These are phyloP conservation scores for Lerema accius DNA, from an alignment of 1,140 invertebrate genomes.

Conservation along the genomic window DNA sequence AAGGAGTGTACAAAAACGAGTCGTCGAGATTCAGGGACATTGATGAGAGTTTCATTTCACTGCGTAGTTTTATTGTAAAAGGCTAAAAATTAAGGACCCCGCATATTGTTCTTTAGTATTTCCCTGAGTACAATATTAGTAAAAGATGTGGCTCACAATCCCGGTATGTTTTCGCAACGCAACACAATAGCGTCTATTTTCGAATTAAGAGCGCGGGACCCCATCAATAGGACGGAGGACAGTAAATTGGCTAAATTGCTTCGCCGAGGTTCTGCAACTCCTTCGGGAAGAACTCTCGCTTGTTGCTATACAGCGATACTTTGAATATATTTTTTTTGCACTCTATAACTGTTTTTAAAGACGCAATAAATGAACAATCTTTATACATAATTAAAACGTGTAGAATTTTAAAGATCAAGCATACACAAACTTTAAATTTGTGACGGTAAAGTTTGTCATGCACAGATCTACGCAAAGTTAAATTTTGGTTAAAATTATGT, in stretches of 20 bases:
- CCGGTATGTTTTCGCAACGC: constrained; percentile 57
- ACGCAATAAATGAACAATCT: too few species aligned
- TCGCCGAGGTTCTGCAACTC: constrained; percentile 64
- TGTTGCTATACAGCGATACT: neutral
- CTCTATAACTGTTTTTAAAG: too few species aligned
- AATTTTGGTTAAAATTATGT: too few species aligned
- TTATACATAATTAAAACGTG: too few species aligned
- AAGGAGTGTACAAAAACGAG: neutral
- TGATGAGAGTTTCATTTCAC: neutral
- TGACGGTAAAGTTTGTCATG: too few species aligned
- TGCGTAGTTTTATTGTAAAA: too few species aligned
- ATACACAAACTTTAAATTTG: too few species aligned
- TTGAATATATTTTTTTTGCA: neutral
- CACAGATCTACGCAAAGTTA: too few species aligned
- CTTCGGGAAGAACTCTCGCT: constrained; percentile 58
- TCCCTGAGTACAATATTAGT: neutral
- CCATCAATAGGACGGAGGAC: constrained; percentile 74
- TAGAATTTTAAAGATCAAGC: too few species aligned
- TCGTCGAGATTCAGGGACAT: neutral
- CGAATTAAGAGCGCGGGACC: constrained; percentile 74
- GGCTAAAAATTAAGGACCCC: neutral
- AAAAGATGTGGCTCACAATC: constrained; percentile 6
- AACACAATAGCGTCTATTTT: constrained; percentile 75
- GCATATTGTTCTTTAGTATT: neutral
- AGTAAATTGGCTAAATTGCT: constrained; percentile 82